These are phyloP conservation scores for Lithobates pipiens DNA, from an alignment of 2,797 vertebrate genomes.

Conservation along the genomic window DNA sequence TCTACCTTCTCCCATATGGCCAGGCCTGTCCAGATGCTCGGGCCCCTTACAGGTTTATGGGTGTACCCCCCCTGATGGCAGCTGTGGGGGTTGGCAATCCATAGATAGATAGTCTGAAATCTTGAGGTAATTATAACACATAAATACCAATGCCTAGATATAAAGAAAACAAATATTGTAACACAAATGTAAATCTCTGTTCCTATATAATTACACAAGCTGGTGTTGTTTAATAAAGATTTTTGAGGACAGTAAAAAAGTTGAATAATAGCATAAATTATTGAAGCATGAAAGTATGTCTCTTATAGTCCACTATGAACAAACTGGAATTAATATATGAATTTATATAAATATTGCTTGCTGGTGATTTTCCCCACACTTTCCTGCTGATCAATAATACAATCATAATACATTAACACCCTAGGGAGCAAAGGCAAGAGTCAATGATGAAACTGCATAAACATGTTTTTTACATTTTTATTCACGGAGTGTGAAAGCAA, in stretches of 20 bases:
- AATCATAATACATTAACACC: not conserved
- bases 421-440: constrained; percentile 1
- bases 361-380: not conserved
- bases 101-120: too few species aligned
- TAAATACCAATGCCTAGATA: too few species aligned
- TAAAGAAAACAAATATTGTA: too few species aligned
- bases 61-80: too few species aligned
- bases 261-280: not conserved
- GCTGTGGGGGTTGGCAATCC: too few species aligned
- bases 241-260: not conserved
- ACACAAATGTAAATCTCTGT: too few species aligned
- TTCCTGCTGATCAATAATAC: constrained; percentile 15
- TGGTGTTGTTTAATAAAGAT: too few species aligned
- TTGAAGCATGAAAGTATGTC: not conserved
- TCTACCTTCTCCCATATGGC: too few species aligned
- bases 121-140: too few species aligned
- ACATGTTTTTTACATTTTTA: not conserved
- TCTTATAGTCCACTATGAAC: not conserved
- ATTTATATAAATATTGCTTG: not conserved
- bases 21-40: too few species aligned
- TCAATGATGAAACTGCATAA: not conserved
- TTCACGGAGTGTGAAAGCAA: constrained; percentile 24
- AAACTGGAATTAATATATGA: not conserved
- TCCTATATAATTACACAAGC: too few species aligned
- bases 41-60: too few species aligned